A percentile compares a stretch with the other conserved stretches of the same genome.
phyloP scores from a whole-genome alignment of 2,113 vertebrate genomes.

The Falco punctatus region DNA sequence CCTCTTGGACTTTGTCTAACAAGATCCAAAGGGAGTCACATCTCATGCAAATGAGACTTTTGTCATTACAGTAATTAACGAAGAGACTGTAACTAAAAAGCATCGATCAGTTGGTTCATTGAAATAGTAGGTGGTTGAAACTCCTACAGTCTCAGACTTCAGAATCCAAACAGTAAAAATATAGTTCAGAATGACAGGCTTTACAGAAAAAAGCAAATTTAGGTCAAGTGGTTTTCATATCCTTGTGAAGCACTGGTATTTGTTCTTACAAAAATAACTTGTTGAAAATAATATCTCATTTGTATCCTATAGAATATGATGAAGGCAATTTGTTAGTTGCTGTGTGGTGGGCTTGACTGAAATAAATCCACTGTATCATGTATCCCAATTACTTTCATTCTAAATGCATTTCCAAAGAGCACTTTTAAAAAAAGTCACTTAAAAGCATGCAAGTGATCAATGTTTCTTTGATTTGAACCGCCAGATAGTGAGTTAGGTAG shows the following conservation, averaged over 20 bases:
- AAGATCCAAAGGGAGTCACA: background rate
- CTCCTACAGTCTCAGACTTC: background rate
- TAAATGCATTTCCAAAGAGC: slow-evolving; percentile 14
- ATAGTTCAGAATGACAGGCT: background rate
- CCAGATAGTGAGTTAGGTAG: slow-evolving; percentile 9
- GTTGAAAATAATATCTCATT: background rate
- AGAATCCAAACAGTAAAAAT: background rate
- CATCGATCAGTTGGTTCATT: background rate
- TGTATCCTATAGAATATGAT: background rate
- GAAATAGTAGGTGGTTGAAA: background rate
- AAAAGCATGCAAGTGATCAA: slow-evolving; percentile 39
- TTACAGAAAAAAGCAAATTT: background rate
- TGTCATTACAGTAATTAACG: background rate
- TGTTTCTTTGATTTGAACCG: slow-evolving; percentile 34
- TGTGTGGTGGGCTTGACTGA: background rate
- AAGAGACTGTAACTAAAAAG: background rate
- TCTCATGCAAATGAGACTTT: background rate
- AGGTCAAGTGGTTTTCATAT: background rate
- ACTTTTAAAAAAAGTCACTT: background rate
- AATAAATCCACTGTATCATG: background rate
- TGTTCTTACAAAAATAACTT: background rate
- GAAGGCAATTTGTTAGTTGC: background rate
- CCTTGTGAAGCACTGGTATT: background rate
- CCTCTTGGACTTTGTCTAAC: background rate
- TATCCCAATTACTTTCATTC: background rate